Evolutionary conservation across 1,140 invertebrate species (phyloP).

Genomic region (Drosophila ogumai): DNA sequence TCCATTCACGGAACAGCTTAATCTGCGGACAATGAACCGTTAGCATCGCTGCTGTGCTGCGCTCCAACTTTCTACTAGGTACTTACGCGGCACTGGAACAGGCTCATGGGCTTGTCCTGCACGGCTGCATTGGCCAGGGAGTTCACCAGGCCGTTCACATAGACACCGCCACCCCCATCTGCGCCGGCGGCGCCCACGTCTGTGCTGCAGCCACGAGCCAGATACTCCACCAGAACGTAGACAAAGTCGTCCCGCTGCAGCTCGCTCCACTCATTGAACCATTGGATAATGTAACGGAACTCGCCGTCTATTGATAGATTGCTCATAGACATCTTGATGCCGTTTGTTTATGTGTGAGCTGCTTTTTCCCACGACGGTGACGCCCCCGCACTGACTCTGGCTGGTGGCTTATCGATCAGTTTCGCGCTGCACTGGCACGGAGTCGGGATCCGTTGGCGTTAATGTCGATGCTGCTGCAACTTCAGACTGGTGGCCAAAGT

Average conservation of each 20-base stretch:
- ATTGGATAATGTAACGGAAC: constrained; percentile 91
- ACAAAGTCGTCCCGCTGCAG: constrained; percentile 94
- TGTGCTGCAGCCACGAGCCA: constrained; percentile 85
- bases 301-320: constrained; percentile 87
- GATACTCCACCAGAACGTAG: constrained; percentile 90
- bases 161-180: constrained; percentile 74
- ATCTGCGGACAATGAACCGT: constrained; percentile 85
- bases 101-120: constrained; percentile 91
- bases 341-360: constrained; percentile 32
- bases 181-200: constrained; percentile 60
- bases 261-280: constrained; percentile 96
- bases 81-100: constrained; percentile 94
- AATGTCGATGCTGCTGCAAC: constrained; percentile 36
- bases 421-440: constrained; percentile 18
- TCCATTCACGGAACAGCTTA: constrained; percentile 95
- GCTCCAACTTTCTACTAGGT: constrained; percentile 4
- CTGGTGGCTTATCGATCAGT: constrained; percentile 8
- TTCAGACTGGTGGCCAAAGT: constrained; percentile 29
- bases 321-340: constrained; percentile 70
- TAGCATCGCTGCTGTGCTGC: constrained; percentile 1
- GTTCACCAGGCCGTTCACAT: constrained; percentile 91
- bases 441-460: constrained; percentile 9
- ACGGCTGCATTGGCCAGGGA: constrained; percentile 89
- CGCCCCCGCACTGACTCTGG: constrained; percentile 28
- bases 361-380: constrained; percentile 40